Base-by-base conservation (phyloP, 2,113 vertebrate species). In the Laterallus jamaicensis region DNA sequence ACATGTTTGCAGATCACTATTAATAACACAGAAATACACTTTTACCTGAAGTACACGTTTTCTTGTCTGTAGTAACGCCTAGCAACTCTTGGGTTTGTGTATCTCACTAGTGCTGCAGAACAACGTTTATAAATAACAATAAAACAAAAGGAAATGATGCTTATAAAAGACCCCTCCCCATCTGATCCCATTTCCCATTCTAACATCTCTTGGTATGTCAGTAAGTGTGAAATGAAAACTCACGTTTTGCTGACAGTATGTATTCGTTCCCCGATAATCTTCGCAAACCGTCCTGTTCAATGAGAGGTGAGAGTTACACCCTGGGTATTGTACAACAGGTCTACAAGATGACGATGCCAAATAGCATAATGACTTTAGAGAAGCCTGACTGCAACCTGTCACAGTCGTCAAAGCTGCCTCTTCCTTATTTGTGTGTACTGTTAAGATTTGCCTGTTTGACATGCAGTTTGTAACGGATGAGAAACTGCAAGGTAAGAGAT, bases 221-320 rank as follows among this genome's bases (percentile, higher is more conserved):
- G 68, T 35, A 63, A 59, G n/a, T 5, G 5, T 35, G 4, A 78
- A 84, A 76, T 64, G 24, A 64, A 84, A 87, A 98, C 99, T 99
- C 98, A 99, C 99, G 98, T 98, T 99, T 99, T 86, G 99, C 97
- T 88, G 99, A 96, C 79, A 99, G 96, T 95, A 99, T 98, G 97
- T 99, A 99, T 87, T 99, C 99, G 3, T 99, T 99, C 96, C 99
- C 99, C 58, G 99, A 99, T 91, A 99, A 96, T 97, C 99, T 99
- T 96, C 99, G 98, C 82, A 99, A 98, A 64, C 99, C 99, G 91
- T 99, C 99, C 99, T 99, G 97, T 95, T 75, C 94, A 97, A 97
- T 19, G 37, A 85, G 97, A 91, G 62, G 37, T 83, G 26, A 91
- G 55, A 91, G 77, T 94, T 97, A 97, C 75, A 89, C 28, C 39